Percentiles rank a stretch among this genome's conserved stretches.
Conservation (phyloP, 2,113 vertebrate genomes). For the Silurus asotus region DNA sequence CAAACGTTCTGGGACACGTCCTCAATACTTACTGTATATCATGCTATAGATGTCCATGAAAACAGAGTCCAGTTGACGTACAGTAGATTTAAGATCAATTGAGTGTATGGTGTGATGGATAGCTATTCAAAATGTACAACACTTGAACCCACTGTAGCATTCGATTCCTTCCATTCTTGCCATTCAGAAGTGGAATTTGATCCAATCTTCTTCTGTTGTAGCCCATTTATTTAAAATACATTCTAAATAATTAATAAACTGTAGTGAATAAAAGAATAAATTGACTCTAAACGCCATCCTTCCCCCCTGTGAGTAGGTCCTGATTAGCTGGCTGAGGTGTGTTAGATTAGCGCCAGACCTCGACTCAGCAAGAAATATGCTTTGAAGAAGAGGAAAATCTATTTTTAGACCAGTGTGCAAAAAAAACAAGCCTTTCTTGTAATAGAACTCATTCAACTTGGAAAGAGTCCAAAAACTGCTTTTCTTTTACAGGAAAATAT, state of each 20-base stretch:
- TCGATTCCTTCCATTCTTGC: not conserved
- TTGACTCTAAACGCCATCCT: not conserved
- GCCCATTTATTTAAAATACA: not conserved
- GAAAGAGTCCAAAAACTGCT: not conserved
- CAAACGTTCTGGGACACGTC: no score
- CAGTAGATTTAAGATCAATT: no score
- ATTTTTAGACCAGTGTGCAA: not conserved
- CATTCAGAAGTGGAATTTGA: not conserved
- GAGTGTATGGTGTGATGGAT: no score
- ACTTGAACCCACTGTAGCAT: not conserved
- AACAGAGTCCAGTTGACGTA: no score
- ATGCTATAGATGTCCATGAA: no score
- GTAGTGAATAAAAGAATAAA: not conserved
- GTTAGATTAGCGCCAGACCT: not conserved
- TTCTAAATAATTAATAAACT: no score
- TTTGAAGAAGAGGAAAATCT: not conserved
- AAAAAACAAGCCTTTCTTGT: not conserved
- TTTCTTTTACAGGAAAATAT: slow-evolving; percentile 30
- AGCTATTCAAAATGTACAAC: not conserved
- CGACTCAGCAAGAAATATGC: not conserved
- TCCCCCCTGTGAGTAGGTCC: not conserved
- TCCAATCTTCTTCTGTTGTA: not conserved
- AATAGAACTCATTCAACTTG: no score
- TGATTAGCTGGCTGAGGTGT: not conserved
- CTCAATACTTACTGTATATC: no score